These are phyloP conservation scores for Rhimphoctona megacephalus DNA, from an alignment of 2,888 invertebrate species.

Conservation along the genomic window DNA sequence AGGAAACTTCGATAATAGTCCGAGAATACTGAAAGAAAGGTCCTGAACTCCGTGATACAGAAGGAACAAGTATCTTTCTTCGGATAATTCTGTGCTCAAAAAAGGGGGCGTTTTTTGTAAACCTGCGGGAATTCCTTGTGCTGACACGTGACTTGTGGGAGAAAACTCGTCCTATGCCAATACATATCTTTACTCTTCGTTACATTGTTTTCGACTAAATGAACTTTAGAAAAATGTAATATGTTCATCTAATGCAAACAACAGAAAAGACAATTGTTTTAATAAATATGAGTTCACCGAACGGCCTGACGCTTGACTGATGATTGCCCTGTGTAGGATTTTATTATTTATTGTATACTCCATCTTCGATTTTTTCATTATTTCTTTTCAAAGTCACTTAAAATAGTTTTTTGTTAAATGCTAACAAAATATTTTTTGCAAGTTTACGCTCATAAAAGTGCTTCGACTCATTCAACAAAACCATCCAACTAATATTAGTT, in stretches of 20 bases:
- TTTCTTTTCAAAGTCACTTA: too few species aligned
- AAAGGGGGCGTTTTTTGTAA: neutral
- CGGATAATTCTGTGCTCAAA: neutral
- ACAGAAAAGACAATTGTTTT: neutral
- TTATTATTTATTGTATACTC: too few species aligned
- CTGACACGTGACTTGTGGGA: slow-evolving; percentile 3
- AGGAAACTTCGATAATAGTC: slow-evolving; percentile 56
- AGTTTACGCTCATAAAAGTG: too few species aligned
- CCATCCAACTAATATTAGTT: too few species aligned
- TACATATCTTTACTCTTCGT: neutral
- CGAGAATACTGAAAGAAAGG: neutral
- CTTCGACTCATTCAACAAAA: too few species aligned
- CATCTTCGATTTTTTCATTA: too few species aligned
- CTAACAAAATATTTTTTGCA: too few species aligned
- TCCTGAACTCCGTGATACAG: slow-evolving; percentile 43
- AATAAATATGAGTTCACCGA: neutral
- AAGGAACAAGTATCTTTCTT: slow-evolving; percentile 37
- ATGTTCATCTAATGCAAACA: neutral
- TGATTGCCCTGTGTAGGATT: neutral
- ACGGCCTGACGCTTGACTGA: neutral
- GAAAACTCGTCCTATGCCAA: neutral
- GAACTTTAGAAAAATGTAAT: neutral
- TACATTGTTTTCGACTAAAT: neutral
- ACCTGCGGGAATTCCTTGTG: neutral
- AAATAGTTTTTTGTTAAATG: too few species aligned